phyloP scores from a whole-genome alignment of 2,797 vertebrate genomes.

The Eulemur mongoz region DNA sequence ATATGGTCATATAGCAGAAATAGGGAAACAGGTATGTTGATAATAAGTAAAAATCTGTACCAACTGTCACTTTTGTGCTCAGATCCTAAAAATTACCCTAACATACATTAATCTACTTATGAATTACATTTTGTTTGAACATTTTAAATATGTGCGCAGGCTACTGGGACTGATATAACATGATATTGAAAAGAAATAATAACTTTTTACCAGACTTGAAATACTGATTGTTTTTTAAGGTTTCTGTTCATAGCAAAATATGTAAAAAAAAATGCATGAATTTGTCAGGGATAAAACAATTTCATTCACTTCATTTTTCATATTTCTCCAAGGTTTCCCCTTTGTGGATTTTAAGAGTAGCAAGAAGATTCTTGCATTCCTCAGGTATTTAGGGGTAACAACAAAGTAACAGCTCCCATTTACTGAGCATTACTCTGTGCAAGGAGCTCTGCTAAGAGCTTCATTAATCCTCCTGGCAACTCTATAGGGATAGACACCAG shows the following conservation, averaged over 20 bases:
- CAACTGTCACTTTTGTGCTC: not conserved
- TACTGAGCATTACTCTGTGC: not conserved
- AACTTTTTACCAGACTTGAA: not conserved
- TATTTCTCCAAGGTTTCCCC: not conserved
- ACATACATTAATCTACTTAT: slow-evolving; percentile 11
- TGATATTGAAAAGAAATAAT: not conserved
- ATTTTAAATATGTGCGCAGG: not conserved
- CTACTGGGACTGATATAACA: not conserved
- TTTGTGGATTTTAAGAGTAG: not conserved
- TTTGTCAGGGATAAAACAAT: not conserved
- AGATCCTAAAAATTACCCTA: slow-evolving; percentile 42
- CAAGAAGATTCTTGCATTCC: not conserved
- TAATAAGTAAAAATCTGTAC: slow-evolving; percentile 56
- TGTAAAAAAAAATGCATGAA: not conserved
- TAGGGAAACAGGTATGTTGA: slow-evolving; percentile 45
- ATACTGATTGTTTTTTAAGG: not conserved
- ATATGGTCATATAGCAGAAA: slow-evolving; percentile 51
- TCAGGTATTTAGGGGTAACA: not conserved
- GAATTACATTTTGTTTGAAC: slow-evolving; percentile 46
- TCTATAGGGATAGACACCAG: too few species aligned
- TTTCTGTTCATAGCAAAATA: not conserved
- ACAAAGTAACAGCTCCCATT: not conserved
- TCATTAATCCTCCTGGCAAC: not conserved
- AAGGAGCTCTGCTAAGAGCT: not conserved
- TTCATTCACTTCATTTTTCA: not conserved